A percentile compares a stretch with the other conserved stretches of the same genome.
Conservation (phyloP, 2,113 vertebrate species). For the Cinclus cinclus region DNA sequence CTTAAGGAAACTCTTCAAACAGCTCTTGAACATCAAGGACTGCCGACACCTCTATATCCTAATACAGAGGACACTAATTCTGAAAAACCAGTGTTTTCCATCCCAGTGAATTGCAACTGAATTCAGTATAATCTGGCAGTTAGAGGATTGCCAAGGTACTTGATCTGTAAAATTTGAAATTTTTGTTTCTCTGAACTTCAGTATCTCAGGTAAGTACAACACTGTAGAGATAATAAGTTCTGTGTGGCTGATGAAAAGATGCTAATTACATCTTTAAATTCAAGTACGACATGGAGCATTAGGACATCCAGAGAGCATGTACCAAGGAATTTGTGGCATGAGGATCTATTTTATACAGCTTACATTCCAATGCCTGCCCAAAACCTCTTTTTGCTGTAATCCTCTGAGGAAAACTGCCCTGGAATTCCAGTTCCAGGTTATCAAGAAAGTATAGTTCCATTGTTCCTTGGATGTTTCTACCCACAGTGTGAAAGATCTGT, state of each 20-base stretch:
- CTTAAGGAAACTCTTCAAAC: background rate
- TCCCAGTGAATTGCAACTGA: background rate
- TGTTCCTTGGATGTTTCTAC: background rate
- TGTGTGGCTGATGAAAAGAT: background rate
- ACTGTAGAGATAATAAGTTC: background rate
- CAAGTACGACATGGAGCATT: background rate
- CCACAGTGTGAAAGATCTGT: background rate
- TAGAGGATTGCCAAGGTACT: background rate
- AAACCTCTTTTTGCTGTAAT: background rate
- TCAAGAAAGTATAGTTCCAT: accelerated
- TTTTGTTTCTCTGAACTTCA: background rate
- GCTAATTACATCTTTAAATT: background rate
- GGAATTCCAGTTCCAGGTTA: background rate
- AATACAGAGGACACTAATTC: background rate
- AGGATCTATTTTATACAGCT: background rate
- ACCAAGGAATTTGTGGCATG: background rate
- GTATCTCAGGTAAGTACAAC: background rate
- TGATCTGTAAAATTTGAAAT: background rate
- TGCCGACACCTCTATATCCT: background rate
- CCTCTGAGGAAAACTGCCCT: background rate
- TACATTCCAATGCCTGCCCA: background rate
- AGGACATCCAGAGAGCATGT: background rate
- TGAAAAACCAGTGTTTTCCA: background rate
- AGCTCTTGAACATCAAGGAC: background rate
- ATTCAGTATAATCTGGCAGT: background rate